Base-by-base conservation (phyloP, 2,888 invertebrate genomes). In the Nymphalis urticae region DNA sequence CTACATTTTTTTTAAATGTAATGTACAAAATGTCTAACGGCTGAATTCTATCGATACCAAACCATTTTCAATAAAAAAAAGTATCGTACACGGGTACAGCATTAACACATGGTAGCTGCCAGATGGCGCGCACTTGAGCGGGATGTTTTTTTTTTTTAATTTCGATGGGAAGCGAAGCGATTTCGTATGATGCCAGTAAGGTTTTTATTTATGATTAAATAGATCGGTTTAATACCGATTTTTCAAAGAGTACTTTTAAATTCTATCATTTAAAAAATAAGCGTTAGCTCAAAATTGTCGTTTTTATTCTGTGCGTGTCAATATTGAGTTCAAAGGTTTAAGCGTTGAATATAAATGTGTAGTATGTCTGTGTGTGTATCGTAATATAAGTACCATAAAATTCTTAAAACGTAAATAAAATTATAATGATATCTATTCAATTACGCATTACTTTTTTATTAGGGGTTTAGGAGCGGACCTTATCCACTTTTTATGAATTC, bases 61-160 rank as follows among this genome's bases (percentile, higher is more conserved):
- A 62, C 54, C 54, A 66, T 65, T 68, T 62, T 50, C 32, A 36
- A 62, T 53, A 66, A 70, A 71, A 67, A n/a, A 70, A 61, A 61
- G 24, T 62, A 65, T 65, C 48, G 48, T 72, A 63, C 73, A 73
- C 72, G 73, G 76, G 75, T 73, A 72, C 71, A 76, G 77, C 74
- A 77, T 77, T 73, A 78, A 76, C 84, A 85, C 85, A 86, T 86
- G 85, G 79, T 80, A 77, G 74, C 72, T 76, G 82, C 87, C 90
- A 90, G 88, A 90, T 90, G 90, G 80, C 79, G 75, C 77, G 80
- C 89, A 89, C 88, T 89, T 88, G 90, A 85, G 79, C 68, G 71
- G 75, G 80, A 72, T 75, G 75, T 73, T 56, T 56, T 54, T 56
- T 54, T 56, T 72, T 77, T 81, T 80, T 79, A 81, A 84, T 84